Base-by-base conservation (phyloP, 2,888 invertebrate species). In the Andrena flavipes region DNA sequence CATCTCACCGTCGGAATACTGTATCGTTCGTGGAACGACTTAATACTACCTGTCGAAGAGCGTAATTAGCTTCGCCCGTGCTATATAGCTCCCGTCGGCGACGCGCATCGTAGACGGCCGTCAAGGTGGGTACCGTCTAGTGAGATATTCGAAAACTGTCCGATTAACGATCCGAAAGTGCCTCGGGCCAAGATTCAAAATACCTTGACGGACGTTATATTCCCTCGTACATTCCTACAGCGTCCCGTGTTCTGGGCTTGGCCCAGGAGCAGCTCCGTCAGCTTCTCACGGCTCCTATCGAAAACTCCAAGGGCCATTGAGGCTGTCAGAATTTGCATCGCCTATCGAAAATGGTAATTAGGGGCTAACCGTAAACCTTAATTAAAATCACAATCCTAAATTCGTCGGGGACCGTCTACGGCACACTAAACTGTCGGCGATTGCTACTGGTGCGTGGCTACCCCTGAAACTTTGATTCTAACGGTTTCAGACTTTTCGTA, bases 131-230 rank as follows among this genome's bases (percentile, higher is more conserved):
- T 78, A 80, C 68, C 83, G 68, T 84, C 59, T 64, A 70, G 69
- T 76, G 82, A 88, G 87, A 84, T 88, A 88, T 87, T 88, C 86
- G 86, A 88, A 88, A 88, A 88, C 80, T 82, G 88, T 84, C 78
- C 88, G 87, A 88, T 88, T 88, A 88, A 88, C 87, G 84, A 86
- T 80, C 84, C 70, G 78, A 79, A 85, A 88, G 82, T 81, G 84
- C 80, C 80, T 51, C 69, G 71, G 82, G 88, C 78, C 77, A 87
- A 83, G 81, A 86, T 84, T 86, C 87, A 72, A 88, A 88, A 88
- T 88, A 88, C 84, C 86, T 84, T 63, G 79, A 76, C 79, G 86
- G 80, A 86, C 82, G 82, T 86, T 86, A 86, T 84, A 77, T 82
- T 75, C 75, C 56, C 54, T n/a, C 65, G 72, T 73, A 69, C 82